Conservation (phyloP, 2,888 invertebrate genomes). For the Nezara viridula region DNA sequence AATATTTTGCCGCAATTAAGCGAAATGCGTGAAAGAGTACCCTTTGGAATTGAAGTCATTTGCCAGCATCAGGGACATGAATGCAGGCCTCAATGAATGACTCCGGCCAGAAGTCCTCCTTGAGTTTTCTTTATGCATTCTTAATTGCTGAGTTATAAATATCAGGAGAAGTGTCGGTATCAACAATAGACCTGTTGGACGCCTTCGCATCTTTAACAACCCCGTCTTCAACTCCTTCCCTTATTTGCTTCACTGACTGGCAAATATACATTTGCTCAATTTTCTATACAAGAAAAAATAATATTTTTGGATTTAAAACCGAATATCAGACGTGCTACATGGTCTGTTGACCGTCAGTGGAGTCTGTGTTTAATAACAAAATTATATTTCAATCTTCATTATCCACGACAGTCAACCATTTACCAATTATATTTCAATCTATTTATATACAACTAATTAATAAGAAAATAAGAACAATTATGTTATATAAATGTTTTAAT, state of each 20-base stretch:
- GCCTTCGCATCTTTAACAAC: not conserved
- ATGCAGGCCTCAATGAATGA: not conserved
- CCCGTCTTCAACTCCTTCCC: not conserved
- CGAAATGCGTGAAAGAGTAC: not conserved
- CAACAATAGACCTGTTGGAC: not conserved
- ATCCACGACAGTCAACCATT: too few relatives aligned
- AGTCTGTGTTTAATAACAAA: too few relatives aligned
- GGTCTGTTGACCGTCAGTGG: too few relatives aligned
- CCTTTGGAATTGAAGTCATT: not conserved
- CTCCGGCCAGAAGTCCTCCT: not conserved
- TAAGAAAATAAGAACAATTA: too few relatives aligned
- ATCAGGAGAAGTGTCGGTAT: not conserved
- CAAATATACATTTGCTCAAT: too few relatives aligned
- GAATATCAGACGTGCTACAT: too few relatives aligned
- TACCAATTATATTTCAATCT: too few relatives aligned
- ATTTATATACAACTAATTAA: too few relatives aligned
- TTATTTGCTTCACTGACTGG: not conserved
- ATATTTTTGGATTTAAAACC: too few relatives aligned
- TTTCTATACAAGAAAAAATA: too few relatives aligned
- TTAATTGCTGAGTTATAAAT: conserved; percentile 12
- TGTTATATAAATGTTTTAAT: too few relatives aligned
- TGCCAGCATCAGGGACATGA: not conserved
- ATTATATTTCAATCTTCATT: too few relatives aligned
- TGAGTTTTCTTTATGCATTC: not conserved
- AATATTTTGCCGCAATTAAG: not conserved